Percentiles rank a stretch among this genome's conserved stretches.
Evolutionary conservation across 2,113 vertebrate genomes (phyloP).

Genomic region (Platanista minor): DNA sequence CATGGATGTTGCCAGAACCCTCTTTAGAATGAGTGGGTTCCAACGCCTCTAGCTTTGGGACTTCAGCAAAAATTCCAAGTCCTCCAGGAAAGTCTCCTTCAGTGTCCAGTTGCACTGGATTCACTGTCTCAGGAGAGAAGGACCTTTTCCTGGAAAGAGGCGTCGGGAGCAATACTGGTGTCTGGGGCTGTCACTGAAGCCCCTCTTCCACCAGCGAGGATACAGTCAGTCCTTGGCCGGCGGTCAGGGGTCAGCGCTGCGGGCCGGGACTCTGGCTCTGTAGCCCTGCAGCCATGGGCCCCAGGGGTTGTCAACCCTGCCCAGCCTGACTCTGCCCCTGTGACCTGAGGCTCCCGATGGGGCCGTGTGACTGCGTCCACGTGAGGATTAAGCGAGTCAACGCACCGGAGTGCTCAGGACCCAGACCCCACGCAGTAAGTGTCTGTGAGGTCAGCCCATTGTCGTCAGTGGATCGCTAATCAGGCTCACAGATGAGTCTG

Average conservation of each 20-base stretch:
- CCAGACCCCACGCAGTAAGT: accelerated
- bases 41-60: neutral
- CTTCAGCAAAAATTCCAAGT: neutral
- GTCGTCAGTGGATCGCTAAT: accelerated
- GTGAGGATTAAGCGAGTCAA: accelerated
- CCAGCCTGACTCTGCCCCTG: neutral
- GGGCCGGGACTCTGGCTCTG: neutral
- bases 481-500: neutral
- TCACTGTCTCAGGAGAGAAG: neutral
- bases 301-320: accelerated
- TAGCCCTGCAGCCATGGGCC: accelerated
- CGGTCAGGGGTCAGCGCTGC: accelerated
- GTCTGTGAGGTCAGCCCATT: neutral
- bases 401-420: accelerated
- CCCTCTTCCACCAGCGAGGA: accelerated
- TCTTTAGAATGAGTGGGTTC: neutral
- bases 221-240: accelerated
- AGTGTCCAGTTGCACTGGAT: no score
- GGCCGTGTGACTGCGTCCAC: accelerated
- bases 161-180: accelerated
- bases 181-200: neutral
- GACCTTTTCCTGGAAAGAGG: neutral
- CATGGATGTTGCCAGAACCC: neutral
- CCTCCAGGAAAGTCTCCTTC: neutral
- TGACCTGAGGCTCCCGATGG: neutral